Evolutionary conservation across 2,113 vertebrate genomes (phyloP), one percentile per base, ranked within the genome.

Genomic region (Panthera tigris): DNA sequence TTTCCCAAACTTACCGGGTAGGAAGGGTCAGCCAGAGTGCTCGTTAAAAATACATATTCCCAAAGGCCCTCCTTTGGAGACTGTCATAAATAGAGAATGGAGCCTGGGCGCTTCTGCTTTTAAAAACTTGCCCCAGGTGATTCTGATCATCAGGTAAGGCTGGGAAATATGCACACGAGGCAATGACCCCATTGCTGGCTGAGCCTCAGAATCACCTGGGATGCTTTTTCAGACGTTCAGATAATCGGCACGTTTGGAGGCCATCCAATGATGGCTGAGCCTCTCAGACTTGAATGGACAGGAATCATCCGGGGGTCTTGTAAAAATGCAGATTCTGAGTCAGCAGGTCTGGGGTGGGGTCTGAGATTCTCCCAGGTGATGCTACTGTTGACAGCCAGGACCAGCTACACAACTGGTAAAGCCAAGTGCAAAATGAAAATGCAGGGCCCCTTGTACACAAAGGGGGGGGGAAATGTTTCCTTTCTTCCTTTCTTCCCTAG

Each of bases 1-100:
- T 65, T 91, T 74, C 84, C 94, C 92, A 85, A 93, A 84, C 50
- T 36, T 66, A 50, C 23, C 12, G 21, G 71, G 33, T 36, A 71
- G 85, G 78, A 95, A 81, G 78, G 81, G 92, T 57, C 97, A 71
- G 45, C 82, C 57, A 66, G 65, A 88, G 78, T 15, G 63, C n/a
- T 45, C 36, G 55, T 25, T 66, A 36, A 79, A 82, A 48, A 3
- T 31, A n/a, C 2, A 57, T 14, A 66, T 81, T 84, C 89, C 80
- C 89, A 14, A 14, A 74, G 19, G 50, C 36, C 52, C 45, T 89
- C 68, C 41, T 88, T 31, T 3, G 14, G 66, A 41, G 74, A 80
- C 21, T 14, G 74, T 39, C 68, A 36, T 61, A 71, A 61, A 79
- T 5, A 33, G 65, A 41, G 11, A 33, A 1, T 5, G 45, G 12